phyloP scores from a whole-genome alignment of 2,888 invertebrate species.

The Drosophila austrosaltans region DNA sequence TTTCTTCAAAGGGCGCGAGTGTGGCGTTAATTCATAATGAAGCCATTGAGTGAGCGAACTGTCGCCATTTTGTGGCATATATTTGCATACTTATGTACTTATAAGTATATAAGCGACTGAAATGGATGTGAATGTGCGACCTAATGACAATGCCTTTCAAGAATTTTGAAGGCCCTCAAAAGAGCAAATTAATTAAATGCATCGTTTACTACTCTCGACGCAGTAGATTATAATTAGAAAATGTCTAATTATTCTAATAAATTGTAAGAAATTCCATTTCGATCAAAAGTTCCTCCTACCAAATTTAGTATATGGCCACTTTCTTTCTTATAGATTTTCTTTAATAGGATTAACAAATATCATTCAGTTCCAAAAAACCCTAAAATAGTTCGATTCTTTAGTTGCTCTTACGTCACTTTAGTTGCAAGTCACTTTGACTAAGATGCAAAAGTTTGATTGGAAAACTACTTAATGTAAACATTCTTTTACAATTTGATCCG shows the following conservation, averaged over 20 bases:
- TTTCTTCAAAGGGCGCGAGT: conserved; percentile 42
- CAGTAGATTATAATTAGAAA: too few relatives aligned
- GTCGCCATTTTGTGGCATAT: conserved; percentile 25
- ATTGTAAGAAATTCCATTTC: too few relatives aligned
- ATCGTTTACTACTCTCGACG: too few relatives aligned
- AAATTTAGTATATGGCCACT: too few relatives aligned
- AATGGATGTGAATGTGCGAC: background rate
- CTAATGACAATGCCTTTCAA: background rate
- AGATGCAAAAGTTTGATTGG: background rate
- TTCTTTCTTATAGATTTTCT: too few relatives aligned
- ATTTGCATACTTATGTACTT: conserved; percentile 10
- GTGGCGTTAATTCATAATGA: conserved; percentile 31
- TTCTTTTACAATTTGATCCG: background rate
- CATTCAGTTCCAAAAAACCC: too few relatives aligned
- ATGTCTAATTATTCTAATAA: too few relatives aligned
- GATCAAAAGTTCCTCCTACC: too few relatives aligned
- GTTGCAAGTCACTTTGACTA: background rate
- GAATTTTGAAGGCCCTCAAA: background rate
- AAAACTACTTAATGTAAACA: background rate
- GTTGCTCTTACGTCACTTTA: background rate
- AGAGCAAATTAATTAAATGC: background rate
- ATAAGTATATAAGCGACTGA: background rate
- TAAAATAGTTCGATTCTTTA: too few relatives aligned
- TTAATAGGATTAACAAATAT: too few relatives aligned
- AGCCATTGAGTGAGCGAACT: conserved; percentile 39